Evolutionary conservation across 1,140 invertebrate species (phyloP).

Genomic region (Trachymyrmex cornetzi): DNA sequence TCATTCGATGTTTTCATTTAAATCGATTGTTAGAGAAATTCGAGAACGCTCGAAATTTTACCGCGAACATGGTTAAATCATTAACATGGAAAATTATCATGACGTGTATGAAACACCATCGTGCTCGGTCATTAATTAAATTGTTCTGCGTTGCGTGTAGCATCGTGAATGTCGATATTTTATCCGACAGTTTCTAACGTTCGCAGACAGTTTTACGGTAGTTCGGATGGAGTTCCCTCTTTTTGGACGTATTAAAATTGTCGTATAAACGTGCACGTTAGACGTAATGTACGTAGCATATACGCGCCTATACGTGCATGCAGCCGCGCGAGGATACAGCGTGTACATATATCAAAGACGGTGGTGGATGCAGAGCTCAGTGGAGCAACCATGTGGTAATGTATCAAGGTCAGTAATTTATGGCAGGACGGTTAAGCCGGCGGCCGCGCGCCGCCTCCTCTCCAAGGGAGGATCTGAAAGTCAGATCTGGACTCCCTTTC

Average conservation of each 20-base stretch:
- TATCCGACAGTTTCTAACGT: slow-evolving; percentile 30
- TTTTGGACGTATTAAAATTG: slow-evolving; percentile 54
- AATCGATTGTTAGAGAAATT: neutral
- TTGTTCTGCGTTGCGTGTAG: neutral
- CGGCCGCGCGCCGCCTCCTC: slow-evolving; percentile 45
- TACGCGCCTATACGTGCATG: slow-evolving; percentile 50
- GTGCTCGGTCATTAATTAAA: slow-evolving; percentile 20
- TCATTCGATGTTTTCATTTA: neutral
- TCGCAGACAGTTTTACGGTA: slow-evolving; percentile 50
- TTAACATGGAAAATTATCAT: slow-evolving; percentile 33
- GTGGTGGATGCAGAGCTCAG: slow-evolving; percentile 75
- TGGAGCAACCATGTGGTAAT: slow-evolving; percentile 81
- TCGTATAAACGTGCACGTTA: slow-evolving; percentile 32
- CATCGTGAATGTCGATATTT: slow-evolving; percentile 18
- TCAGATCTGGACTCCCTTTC: slow-evolving; percentile 76
- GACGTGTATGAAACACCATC: neutral
- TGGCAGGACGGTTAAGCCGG: slow-evolving; percentile 81
- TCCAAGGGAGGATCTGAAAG: slow-evolving; percentile 81
- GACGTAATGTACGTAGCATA: slow-evolving; percentile 54
- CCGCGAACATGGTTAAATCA: slow-evolving; percentile 17
- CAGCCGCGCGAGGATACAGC: slow-evolving; percentile 48
- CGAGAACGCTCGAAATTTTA: neutral
- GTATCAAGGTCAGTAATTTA: slow-evolving; percentile 84
- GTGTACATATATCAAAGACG: slow-evolving; percentile 73
- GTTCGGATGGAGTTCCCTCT: slow-evolving; percentile 22